Evolutionary conservation across 2,888 invertebrate species (phyloP), one percentile per base, ranked within the genome.

Genomic region (Didymodactylos carnosus): DNA sequence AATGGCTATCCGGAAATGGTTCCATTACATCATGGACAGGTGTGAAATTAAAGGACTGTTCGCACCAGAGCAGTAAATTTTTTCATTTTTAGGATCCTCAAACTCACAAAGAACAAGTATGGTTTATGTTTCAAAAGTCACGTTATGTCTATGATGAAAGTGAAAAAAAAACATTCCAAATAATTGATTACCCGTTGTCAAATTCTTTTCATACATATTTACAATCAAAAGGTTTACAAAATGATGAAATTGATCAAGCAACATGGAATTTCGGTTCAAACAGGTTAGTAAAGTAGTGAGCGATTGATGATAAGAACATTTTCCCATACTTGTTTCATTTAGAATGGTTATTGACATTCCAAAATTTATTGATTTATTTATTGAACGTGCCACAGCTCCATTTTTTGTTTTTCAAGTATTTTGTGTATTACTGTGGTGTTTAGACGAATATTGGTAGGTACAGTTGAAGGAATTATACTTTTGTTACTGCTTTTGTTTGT

Each of bases 401-500:
- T 99, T 99, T 84, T 99, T 99, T 84, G 95, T 99, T 8, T 99
- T 99, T 84, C 98, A 99, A 89, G 92, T 98, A 75, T 97, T 99
- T 83, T 98, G 97, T 81, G 97, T 98, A 69, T 91, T 90, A 16
- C 86, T 99, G 4, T 99, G 98, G 98, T 99, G 98, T 84, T 86
- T 99, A 78, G 98, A 99, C 82, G 94, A 94, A 82, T 95, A 93
- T 83, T 93, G 93, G 93, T 62, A 62, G n/a, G 62, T n/a, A n/a
- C n/a, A n/a, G n/a, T n/a, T n/a, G n/a, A n/a, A n/a, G n/a, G n/a
- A n/a, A n/a, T n/a, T n/a, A n/a, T n/a, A n/a, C n/a, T n/a, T n/a
- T n/a, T n/a, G n/a, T n/a, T n/a, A n/a, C n/a, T n/a, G n/a, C n/a
- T n/a, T n/a, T n/a, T n/a, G n/a, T n/a, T n/a, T n/a, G n/a, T n/a